Conservation (phyloP, 2,113 vertebrate species). For the Xenopus borealis region DNA sequence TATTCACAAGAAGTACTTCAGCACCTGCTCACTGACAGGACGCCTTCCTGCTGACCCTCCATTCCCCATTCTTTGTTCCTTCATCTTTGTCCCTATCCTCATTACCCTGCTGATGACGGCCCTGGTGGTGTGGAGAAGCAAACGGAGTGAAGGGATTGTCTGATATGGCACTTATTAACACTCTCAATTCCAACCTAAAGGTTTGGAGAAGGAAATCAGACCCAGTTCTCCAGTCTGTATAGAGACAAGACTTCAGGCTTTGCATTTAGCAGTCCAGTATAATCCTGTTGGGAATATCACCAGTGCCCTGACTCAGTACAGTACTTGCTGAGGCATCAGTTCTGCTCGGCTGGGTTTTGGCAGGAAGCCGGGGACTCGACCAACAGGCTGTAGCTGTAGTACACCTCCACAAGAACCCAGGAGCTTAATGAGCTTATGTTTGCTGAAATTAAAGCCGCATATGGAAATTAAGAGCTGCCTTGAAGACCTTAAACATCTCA, state of each 20-base stretch:
- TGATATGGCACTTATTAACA: conserved; percentile 43
- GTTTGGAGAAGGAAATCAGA: neutral
- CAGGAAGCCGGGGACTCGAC: too few species aligned
- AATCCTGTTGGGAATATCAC: neutral
- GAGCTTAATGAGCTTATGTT: neutral
- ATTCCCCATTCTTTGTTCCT: conserved; percentile 77
- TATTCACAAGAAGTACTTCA: conserved; percentile 83
- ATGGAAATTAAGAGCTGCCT: neutral
- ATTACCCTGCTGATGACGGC: conserved; percentile 84
- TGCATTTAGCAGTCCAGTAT: neutral
- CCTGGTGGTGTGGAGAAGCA: conserved; percentile 90
- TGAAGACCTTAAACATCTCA: too few species aligned
- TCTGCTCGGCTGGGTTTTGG: neutral
- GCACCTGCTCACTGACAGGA: conserved; percentile 75
- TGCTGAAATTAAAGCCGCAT: neutral
- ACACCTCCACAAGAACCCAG: too few species aligned
- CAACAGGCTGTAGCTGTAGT: too few species aligned
- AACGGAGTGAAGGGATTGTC: conserved; percentile 80
- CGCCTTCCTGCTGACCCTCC: conserved; percentile 80
- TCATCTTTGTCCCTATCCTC: conserved; percentile 79
- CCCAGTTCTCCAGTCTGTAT: neutral
- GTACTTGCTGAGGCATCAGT: neutral
- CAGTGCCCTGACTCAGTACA: too few species aligned
- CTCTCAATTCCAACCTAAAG: neutral
- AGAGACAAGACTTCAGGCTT: neutral